Conservation (phyloP, 2,113 vertebrate genomes). For the Oncorhynchus nerka region DNA sequence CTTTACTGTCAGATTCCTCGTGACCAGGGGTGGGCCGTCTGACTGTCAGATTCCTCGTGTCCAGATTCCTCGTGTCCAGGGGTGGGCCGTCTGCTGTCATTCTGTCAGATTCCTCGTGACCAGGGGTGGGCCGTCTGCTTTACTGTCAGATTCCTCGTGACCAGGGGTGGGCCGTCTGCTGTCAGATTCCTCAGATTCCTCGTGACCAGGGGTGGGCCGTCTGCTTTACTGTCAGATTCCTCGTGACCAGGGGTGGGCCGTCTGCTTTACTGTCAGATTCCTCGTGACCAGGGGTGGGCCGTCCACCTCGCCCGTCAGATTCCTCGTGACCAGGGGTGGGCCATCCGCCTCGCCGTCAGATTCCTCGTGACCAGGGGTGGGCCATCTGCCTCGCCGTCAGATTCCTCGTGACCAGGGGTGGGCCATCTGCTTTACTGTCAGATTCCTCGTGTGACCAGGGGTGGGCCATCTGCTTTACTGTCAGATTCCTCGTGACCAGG, state of each 20-base stretch:
- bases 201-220: too few species aligned
- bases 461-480: too few species aligned
- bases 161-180: too few species aligned
- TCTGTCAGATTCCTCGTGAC: neutral
- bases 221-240: neutral
- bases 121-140: too few species aligned
- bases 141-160: neutral
- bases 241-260: too few species aligned
- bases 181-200: slow-evolving; percentile 1
- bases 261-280: neutral
- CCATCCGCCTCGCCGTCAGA: neutral
- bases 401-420: neutral
- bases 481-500: neutral
- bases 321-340: too few species aligned
- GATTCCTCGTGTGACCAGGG: neutral
- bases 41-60: neutral
- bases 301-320: neutral
- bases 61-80: neutral
- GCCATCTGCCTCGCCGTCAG: neutral
- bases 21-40: too few species aligned
- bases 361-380: neutral
- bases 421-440: neutral
- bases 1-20: neutral
- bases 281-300: too few species aligned
- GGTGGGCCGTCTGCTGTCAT: too few species aligned